Evolutionary conservation across 2,113 vertebrate species (phyloP).

Genomic region (Osmerus mordax): DNA sequence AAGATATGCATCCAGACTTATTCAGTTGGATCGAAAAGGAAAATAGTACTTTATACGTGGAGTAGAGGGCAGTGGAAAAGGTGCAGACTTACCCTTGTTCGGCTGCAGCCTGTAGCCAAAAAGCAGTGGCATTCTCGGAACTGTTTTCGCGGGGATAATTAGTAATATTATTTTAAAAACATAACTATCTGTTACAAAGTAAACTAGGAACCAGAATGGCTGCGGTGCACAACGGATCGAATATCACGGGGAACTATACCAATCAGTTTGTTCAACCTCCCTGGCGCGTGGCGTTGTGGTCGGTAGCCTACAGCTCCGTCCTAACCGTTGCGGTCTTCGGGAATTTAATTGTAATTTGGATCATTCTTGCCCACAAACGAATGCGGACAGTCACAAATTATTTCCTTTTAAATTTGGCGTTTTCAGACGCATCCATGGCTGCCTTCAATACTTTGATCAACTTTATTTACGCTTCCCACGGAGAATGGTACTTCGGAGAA

Average conservation of each 20-base stretch:
- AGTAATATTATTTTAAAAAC: neutral
- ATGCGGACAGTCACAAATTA: conserved; percentile 98
- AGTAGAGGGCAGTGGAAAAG: no score
- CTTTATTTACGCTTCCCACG: conserved; percentile 89
- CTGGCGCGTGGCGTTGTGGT: conserved; percentile 94
- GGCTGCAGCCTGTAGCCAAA: no score
- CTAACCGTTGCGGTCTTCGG: conserved; percentile 91
- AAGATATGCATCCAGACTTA: no score
- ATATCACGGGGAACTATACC: conserved; percentile 71
- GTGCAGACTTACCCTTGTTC: no score
- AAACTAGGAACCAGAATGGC: conserved; percentile 57
- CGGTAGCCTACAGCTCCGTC: conserved; percentile 85
- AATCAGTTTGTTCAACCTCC: conserved; percentile 91
- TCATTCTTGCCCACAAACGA: conserved; percentile 93
- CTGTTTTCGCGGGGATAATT: no score
- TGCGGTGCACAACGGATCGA: conserved; percentile 62
- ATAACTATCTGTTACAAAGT: neutral
- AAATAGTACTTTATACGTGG: no score
- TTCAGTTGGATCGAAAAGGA: no score
- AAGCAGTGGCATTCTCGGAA: no score
- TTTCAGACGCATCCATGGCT: conserved; percentile 94
- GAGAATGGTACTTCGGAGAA: conserved; percentile 95
- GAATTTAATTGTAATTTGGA: conserved; percentile 95
- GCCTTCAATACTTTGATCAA: conserved; percentile 94
- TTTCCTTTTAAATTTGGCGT: conserved; percentile 91